Base-by-base conservation (phyloP, 2,888 invertebrate species). In the Cataglyphis albicans region DNA sequence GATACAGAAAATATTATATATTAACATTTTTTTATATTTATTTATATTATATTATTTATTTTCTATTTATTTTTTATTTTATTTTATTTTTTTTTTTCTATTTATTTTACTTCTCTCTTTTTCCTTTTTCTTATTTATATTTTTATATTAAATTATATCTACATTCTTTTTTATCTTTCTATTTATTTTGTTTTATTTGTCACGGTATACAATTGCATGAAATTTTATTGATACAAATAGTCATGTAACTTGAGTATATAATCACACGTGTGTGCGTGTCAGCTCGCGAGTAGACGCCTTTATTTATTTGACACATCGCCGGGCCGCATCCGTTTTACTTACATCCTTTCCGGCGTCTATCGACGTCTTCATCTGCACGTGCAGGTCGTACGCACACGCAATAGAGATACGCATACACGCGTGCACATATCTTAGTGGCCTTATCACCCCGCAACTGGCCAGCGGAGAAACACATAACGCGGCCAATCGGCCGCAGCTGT, bases 401-500 rank as follows among this genome's bases (percentile, higher is more conserved):
- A 52, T 18, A 12, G n/a, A 68, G 68, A 52, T 32, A 70, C 25
- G n/a, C n/a, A 25, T 4, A 38, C 10, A n/a, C n/a, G 12, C 38
- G 15, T 9, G 32, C 38, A 25, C 10, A 41, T 12, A 72, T 57
- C 57, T 41, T 72, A 57, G 38, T 57, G 12, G 29, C 29, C 72
- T 59, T 72, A 72, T 72, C 72, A 70, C 41, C 41, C n/a, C 15
- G 12, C 61, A 84, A 83, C 85, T 81, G 87, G 67, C 65, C 83
- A 74, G 59, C 75, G 83, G 80, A 65, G 59, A 84, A 82, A n/a
- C 80, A 81, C 84, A 86, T 81, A 84, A 83, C 83, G 52, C 65
- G 29, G 21, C 38, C 83, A 80, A 86, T 84, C 74, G 82, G 74
- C 65, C 41, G 84, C 88, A 89, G 76, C 76, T 65, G 76, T 65